Conservation (phyloP, 2,888 invertebrate species). For the Dryobotodes eremita region DNA sequence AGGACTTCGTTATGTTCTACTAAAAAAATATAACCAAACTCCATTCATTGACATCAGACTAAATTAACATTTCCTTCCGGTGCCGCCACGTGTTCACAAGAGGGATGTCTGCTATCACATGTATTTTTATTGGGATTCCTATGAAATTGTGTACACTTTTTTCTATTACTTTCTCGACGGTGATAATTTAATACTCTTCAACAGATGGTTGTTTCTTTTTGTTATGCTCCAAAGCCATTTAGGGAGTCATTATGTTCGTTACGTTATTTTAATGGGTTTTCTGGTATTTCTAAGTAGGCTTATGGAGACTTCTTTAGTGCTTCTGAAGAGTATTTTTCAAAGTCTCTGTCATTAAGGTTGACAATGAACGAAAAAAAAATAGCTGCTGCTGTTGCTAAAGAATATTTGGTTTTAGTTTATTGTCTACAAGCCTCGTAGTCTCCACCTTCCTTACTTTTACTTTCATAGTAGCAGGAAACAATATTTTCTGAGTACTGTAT, state of each 20-base stretch:
- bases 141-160: constrained; percentile 64
- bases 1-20: constrained; percentile 45
- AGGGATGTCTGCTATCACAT: constrained; percentile 66
- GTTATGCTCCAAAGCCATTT: neutral
- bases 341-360: neutral
- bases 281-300: neutral
- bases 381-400: too few relatives aligned
- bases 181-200: constrained; percentile 48
- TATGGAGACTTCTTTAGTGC: neutral
- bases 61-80: constrained; percentile 82
- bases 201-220: constrained; percentile 47
- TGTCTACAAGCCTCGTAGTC: neutral
- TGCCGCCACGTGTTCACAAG: constrained; percentile 75
- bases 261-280: constrained; percentile 7
- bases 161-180: constrained; percentile 46
- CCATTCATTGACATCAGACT: constrained; percentile 73
- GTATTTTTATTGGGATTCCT: constrained; percentile 70
- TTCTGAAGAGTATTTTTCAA: neutral
- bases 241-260: constrained; percentile 10
- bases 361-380: too few relatives aligned
- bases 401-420: constrained; percentile 30
- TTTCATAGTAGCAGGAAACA: constrained; percentile 15
- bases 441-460: constrained; percentile 3
- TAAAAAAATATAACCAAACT: constrained; percentile 53
- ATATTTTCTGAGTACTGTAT: constrained; percentile 17